Base-by-base conservation (phyloP, 2,888 invertebrate species). In the Oxyscelio sp. region DNA sequence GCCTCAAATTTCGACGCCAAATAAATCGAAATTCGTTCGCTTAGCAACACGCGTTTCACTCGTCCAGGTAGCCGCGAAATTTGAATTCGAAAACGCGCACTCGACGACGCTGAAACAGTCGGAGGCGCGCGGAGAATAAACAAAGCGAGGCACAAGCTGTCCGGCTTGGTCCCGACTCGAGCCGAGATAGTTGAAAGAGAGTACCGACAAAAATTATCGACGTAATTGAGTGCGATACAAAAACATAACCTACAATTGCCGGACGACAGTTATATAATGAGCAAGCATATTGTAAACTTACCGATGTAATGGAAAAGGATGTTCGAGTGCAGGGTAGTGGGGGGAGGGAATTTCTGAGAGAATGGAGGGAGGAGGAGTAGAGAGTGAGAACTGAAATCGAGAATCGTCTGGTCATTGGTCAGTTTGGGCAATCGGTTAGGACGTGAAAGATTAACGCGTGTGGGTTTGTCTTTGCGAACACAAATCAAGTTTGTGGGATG, bases 161-260 rank as follows among this genome's bases (percentile, higher is more conserved):
- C n/a, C n/a, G n/a, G n/a, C n/a, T n/a, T n/a, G 31, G 11, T n/a
- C 38, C 27, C 17, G 52, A 45, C 4, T 31, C 65, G 15, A 77
- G 34, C 52, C 27, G 66, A 59, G 66, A 50, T 58, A 58, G 59
- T 59, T 54, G 27, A 74, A 63, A 65, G 34, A 34, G 34, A 56
- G 77, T n/a, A 68, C 74, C 48, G 58, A 70, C 68, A 63, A 85
- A 85, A 88, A n/a, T 88, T 85, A 74, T 77, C 52, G 59, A 83
- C 85, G 58, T 71, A 79, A 71, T 71, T 65, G 65, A 71, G 45
- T 68, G 70, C 45, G 78, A 83, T 90, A 89, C 89, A 88, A 91
- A 88, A 92, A 92, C 92, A 92, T 92, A 93, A 92, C 93, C 93
- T 92, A 87, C 81, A 91, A 91, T 92, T 88, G 87, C 89, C 90